Evolutionary conservation across 2,888 invertebrate species (phyloP).

Genomic region (Conus canariensis): DNA sequence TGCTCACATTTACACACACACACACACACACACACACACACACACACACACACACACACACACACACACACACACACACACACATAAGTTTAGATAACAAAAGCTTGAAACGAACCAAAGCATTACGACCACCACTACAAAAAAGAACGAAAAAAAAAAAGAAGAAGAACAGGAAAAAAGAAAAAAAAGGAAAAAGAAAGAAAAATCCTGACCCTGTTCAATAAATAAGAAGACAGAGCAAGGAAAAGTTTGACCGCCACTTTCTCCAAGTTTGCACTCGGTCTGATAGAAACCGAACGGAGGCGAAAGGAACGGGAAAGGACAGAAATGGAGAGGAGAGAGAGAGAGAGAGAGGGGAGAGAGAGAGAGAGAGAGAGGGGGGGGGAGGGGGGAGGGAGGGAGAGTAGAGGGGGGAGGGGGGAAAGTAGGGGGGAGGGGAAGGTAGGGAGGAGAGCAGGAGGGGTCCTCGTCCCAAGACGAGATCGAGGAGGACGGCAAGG

Average conservation of each 20-base stretch:
- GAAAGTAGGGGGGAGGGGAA: background rate
- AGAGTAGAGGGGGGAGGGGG: background rate
- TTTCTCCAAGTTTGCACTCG: too few relatives aligned
- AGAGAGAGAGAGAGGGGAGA: background rate
- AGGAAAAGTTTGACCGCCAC: background rate
- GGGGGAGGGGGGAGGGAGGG: background rate
- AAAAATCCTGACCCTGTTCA: background rate
- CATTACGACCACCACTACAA: background rate
- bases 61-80: too few relatives aligned
- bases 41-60: too few relatives aligned
- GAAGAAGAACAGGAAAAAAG: background rate
- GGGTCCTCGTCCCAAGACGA: background rate
- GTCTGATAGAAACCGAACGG: too few relatives aligned
- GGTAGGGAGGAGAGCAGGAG: background rate
- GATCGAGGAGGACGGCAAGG: background rate
- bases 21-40: too few relatives aligned
- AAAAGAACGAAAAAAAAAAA: background rate
- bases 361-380: background rate
- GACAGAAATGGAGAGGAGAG: background rate
- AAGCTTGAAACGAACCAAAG: background rate
- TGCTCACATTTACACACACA: too few relatives aligned
- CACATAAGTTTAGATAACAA: background rate
- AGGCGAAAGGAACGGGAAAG: background rate
- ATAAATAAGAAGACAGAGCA: background rate
- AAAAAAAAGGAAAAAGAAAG: background rate